phyloP scores from a whole-genome alignment of 2,113 vertebrate species.

The Ctenodactylus gundi region DNA sequence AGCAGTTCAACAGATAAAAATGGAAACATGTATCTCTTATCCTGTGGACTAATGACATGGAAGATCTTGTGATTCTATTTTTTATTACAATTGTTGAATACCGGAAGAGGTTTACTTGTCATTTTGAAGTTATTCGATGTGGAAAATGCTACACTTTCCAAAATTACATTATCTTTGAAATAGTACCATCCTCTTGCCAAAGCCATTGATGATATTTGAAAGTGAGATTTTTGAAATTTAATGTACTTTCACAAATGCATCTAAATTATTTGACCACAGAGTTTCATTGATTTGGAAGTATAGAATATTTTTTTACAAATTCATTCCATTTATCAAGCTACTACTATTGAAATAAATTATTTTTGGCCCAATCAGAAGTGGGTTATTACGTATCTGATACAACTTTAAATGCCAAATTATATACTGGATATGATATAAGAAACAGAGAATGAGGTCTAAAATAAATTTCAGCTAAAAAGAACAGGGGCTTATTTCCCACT shows the following conservation, averaged over 20 bases:
- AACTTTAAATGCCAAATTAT: not conserved
- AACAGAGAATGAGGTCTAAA: not conserved
- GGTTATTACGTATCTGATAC: not conserved
- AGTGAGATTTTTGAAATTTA: not conserved
- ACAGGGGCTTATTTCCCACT: not conserved
- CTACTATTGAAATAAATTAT: not conserved
- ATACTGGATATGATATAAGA: not conserved
- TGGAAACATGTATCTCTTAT: not conserved
- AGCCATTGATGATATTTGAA: slow-evolving; percentile 25
- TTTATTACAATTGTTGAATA: not conserved
- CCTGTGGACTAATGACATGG: not conserved
- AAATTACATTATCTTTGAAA: not conserved
- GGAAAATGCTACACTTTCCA: not conserved
- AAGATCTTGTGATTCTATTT: not conserved
- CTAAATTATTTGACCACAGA: not conserved
- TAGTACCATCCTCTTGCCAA: not conserved
- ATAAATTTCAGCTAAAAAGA: not conserved
- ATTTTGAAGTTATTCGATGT: not conserved
- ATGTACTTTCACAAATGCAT: not conserved
- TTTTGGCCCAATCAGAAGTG: not conserved
- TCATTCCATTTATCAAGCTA: not conserved
- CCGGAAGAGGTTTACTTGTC: slow-evolving; percentile 16
- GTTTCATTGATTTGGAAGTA: not conserved
- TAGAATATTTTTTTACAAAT: not conserved
- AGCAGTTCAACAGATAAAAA: slow-evolving; percentile 9